These are phyloP conservation scores for Lycaon pictus DNA, from an alignment of 2,113 vertebrate genomes.

Conservation along the genomic window DNA sequence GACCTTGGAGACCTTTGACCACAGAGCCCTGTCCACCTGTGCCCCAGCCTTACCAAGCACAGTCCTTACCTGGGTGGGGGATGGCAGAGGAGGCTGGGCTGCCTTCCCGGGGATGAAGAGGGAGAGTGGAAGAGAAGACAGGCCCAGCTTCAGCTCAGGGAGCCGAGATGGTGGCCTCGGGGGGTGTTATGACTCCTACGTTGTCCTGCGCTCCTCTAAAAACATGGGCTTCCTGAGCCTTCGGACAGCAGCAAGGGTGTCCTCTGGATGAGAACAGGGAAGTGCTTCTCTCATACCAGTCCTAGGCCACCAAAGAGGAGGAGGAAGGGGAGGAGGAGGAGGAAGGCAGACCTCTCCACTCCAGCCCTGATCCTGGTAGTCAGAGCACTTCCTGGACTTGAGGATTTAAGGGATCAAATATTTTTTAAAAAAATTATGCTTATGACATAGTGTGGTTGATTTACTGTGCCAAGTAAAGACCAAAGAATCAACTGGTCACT, in stretches of 20 bases:
- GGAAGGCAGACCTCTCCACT: neutral
- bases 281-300: neutral
- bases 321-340: too few relatives aligned
- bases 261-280: neutral
- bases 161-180: rapidly evolving
- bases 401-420: neutral
- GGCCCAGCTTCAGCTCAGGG: rapidly evolving
- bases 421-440: neutral
- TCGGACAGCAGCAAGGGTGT: neutral
- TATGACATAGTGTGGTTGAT: neutral
- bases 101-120: neutral
- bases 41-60: neutral
- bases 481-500: neutral
- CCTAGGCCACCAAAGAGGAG: neutral
- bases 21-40: rapidly evolving
- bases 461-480: neutral
- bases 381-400: neutral
- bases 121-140: neutral
- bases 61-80: neutral
- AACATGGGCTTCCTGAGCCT: neutral
- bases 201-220: neutral
- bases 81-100: neutral
- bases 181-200: neutral
- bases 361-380: neutral
- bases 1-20: neutral